phyloP scores from a whole-genome alignment of 2,113 vertebrate genomes.

The Rhinoptilus africanus region DNA sequence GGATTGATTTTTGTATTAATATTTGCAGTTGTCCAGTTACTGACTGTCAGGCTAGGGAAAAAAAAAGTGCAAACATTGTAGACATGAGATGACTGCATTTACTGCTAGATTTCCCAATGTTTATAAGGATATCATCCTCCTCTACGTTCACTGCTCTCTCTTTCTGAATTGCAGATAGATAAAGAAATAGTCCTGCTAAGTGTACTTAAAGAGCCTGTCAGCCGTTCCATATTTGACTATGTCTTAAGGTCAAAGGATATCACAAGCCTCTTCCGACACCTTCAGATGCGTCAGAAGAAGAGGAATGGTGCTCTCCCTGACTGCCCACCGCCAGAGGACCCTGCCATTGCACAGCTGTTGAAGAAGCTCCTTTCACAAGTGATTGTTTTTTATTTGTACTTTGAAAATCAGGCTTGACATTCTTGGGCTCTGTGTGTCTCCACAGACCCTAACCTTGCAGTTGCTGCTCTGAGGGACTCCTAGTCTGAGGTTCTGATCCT shows the following conservation, averaged over 20 bases:
- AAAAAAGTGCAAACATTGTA: background rate
- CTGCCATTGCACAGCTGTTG: constrained; percentile 89
- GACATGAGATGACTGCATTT: background rate
- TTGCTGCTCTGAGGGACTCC: background rate
- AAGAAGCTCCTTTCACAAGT: constrained; percentile 98
- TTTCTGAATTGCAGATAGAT: constrained; percentile 83
- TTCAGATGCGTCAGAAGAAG: constrained; percentile 92
- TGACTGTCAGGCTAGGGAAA: background rate
- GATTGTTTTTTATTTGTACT: background rate
- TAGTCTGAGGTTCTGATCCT: background rate
- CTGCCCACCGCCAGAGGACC: constrained; percentile 89
- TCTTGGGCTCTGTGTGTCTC: background rate
- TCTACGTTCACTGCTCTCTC: background rate
- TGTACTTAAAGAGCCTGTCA: constrained; percentile 94
- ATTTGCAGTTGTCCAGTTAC: background rate
- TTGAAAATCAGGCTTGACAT: background rate
- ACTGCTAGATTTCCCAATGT: background rate
- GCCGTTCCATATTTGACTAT: constrained; percentile 96
- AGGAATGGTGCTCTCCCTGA: constrained; percentile 84
- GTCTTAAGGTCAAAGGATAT: constrained; percentile 95
- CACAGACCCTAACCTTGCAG: background rate
- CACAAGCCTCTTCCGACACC: constrained; percentile 88
- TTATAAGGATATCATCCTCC: background rate
- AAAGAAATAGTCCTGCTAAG: constrained; percentile 95
- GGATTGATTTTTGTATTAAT: background rate